These are phyloP conservation scores for Tragelaphus eurycerus DNA, from an alignment of 2,797 vertebrate species.

Conservation along the genomic window DNA sequence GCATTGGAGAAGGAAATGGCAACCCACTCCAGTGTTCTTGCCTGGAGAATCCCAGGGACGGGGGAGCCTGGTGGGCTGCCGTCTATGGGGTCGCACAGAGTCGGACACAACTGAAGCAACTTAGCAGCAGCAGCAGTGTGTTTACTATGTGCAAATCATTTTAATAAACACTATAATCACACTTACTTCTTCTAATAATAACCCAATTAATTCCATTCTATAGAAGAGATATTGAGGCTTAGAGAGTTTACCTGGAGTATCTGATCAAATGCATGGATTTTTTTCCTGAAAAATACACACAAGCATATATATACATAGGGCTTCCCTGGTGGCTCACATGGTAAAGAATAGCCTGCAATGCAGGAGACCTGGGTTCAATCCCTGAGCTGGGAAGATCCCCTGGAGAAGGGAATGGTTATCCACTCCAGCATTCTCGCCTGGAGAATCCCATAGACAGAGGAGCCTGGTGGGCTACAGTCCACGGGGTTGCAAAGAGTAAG, in stretches of 20 bases:
- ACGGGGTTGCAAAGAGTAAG: not conserved
- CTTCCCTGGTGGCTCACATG: not conserved
- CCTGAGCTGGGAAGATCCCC: not conserved
- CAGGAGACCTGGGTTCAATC: not conserved
- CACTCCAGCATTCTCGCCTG: not conserved
- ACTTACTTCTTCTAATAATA: not conserved
- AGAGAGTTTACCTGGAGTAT: not conserved
- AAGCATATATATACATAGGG: not conserved
- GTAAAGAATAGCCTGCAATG: not conserved
- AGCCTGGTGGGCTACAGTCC: not conserved
- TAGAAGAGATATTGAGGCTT: not conserved
- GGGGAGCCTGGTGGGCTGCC: too few species aligned
- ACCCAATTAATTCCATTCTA: not conserved
- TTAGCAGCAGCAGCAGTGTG: too few species aligned
- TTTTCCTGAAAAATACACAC: not conserved
- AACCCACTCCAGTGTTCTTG: too few species aligned
- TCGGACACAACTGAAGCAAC: too few species aligned
- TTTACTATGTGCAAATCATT: not conserved
- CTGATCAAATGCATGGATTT: not conserved
- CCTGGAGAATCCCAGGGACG: too few species aligned
- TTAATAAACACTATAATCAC: not conserved
- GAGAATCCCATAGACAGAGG: not conserved
- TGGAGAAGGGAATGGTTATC: not conserved
- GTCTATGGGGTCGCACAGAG: too few species aligned
- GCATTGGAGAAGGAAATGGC: too few species aligned